A percentile compares a stretch with the other conserved stretches of the same genome.
phyloP scores from a whole-genome alignment of 2,113 vertebrate genomes.

The Anoura caudifer region DNA sequence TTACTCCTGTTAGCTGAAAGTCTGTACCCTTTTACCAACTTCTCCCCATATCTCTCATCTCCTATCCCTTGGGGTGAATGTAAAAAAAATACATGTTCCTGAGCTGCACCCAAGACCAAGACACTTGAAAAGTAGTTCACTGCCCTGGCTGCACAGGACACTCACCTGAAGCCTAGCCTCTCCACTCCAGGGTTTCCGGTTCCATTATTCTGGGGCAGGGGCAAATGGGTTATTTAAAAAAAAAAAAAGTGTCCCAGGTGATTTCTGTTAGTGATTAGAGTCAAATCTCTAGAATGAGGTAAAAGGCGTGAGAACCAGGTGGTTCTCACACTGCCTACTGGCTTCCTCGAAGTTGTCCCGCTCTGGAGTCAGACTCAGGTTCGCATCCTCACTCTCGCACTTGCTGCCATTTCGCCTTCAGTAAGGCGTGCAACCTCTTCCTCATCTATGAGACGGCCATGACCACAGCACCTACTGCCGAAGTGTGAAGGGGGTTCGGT shows the following conservation, averaged over 20 bases:
- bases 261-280: background rate
- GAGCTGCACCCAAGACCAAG: background rate
- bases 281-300: background rate
- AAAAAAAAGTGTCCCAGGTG: background rate
- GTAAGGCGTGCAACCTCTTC: background rate
- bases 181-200: background rate
- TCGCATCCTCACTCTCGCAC: background rate
- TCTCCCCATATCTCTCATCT: background rate
- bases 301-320: background rate
- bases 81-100: background rate
- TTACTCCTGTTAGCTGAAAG: background rate
- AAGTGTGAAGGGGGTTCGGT: background rate
- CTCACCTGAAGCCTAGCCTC: background rate
- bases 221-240: background rate
- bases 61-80: background rate
- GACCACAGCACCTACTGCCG: background rate
- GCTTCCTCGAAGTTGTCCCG: background rate
- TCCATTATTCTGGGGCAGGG: no score
- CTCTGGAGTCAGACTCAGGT: background rate
- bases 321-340: background rate
- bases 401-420: background rate
- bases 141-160: background rate
- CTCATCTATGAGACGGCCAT: background rate
- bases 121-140: background rate
- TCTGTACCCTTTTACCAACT: background rate